Evolutionary conservation across 2,113 vertebrate genomes (phyloP).

Genomic region (Platichthys flesus): DNA sequence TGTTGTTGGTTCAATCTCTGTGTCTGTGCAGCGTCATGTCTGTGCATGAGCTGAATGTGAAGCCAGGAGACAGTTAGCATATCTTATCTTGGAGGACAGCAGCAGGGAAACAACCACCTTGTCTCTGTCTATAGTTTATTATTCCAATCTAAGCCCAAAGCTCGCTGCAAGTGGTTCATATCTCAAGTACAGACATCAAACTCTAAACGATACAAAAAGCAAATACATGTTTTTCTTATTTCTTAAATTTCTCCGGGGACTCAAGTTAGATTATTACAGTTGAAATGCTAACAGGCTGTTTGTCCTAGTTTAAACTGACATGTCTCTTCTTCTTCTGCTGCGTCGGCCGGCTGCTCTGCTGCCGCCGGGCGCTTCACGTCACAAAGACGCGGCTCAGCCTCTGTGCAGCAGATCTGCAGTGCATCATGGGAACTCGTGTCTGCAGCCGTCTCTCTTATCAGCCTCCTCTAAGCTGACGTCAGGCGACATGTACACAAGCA

Average conservation of each 20-base stretch:
- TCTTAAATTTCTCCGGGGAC: neutral
- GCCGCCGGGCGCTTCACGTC: constrained; percentile 29
- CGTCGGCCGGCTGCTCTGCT: neutral
- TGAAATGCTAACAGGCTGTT: neutral
- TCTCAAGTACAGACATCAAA: too few relatives aligned
- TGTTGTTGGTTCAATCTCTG: too few relatives aligned
- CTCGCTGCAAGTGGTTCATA: too few relatives aligned
- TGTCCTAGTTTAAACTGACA: constrained; percentile 39
- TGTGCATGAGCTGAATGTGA: too few relatives aligned
- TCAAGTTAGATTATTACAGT: neutral
- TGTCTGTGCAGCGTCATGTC: too few relatives aligned
- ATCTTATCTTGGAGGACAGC: too few relatives aligned
- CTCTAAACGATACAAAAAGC: too few relatives aligned
- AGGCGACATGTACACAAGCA: neutral
- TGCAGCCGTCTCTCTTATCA: neutral
- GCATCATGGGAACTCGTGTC: neutral
- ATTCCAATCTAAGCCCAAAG: too few relatives aligned
- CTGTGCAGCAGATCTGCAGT: constrained; percentile 16
- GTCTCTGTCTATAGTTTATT: too few relatives aligned
- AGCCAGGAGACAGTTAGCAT: too few relatives aligned
- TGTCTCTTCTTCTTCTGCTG: constrained; percentile 22
- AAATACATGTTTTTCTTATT: neutral
- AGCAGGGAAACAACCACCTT: too few relatives aligned
- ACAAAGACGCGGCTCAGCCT: constrained; percentile 24
- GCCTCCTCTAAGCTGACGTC: neutral